Evolutionary conservation across 2,113 vertebrate species (phyloP).

Genomic region (Genyomyrus donnyi): DNA sequence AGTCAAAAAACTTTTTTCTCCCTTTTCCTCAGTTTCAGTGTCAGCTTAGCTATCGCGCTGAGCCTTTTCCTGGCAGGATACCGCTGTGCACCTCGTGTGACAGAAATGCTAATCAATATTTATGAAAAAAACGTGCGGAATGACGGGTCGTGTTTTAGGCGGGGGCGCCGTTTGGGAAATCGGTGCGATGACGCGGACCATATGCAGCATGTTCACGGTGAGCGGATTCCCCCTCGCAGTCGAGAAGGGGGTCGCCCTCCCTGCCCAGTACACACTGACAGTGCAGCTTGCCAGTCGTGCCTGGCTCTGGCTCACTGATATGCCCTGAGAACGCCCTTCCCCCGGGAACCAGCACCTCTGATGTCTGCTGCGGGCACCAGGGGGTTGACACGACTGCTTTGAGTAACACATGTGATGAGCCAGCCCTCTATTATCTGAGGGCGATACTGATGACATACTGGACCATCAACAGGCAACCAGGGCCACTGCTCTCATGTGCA

Average conservation of each 20-base stretch:
- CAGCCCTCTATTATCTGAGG: not conserved
- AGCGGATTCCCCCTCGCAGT: not conserved
- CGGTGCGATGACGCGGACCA: not conserved
- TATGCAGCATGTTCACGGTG: not conserved
- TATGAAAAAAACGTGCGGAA: not conserved
- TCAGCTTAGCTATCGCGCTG: not conserved
- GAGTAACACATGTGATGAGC: not conserved
- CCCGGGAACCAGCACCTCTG: not conserved
- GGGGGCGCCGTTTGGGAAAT: not conserved
- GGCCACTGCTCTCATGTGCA: not conserved
- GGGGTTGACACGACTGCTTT: not conserved
- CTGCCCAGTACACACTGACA: not conserved
- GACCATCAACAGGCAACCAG: not conserved
- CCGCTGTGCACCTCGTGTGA: not conserved
- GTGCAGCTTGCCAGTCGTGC: not conserved
- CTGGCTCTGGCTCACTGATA: not conserved
- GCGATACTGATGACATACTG: not conserved
- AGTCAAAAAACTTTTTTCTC: not conserved
- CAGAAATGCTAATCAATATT: not conserved
- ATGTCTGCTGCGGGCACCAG: not conserved
- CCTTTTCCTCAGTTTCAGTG: no score
- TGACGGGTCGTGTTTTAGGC: not conserved
- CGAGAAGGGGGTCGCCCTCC: not conserved
- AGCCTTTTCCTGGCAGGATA: not conserved
- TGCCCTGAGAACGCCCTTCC: no score